Percentiles rank a stretch among this genome's conserved stretches.
These are phyloP conservation scores for Crenuchus spilurus DNA, from an alignment of 2,797 vertebrate species.

Conservation along the genomic window DNA sequence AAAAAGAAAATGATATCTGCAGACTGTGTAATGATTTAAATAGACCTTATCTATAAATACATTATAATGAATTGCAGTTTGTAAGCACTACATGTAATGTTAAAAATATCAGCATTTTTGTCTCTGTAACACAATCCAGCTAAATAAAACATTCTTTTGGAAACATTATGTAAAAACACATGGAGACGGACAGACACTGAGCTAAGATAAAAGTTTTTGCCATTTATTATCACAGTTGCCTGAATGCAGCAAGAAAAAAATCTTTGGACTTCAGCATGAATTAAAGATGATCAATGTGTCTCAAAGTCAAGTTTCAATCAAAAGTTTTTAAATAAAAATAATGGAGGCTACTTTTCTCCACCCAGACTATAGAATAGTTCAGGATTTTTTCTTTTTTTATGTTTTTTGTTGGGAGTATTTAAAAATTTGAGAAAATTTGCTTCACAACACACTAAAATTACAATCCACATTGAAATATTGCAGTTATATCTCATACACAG, in stretches of 20 bases:
- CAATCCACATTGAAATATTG: constrained; percentile 80
- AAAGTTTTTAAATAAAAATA: constrained; percentile 58
- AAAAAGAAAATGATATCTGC: constrained; percentile 27
- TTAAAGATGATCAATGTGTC: constrained; percentile 52
- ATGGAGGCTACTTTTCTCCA: constrained; percentile 16
- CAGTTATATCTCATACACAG: constrained; percentile 74
- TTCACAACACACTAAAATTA: constrained; percentile 81
- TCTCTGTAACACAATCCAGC: constrained; percentile 26
- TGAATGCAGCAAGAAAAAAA: constrained; percentile 86
- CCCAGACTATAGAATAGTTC: constrained; percentile 18
- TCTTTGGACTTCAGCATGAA: constrained; percentile 94
- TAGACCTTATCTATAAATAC: constrained; percentile 52
- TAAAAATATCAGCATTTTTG: constrained; percentile 1
- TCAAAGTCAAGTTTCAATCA: constrained; percentile 71
- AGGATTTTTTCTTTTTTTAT: neutral
- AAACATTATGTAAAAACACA: constrained; percentile 18
- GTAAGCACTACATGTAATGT: constrained; percentile 7
- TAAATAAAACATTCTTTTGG: constrained; percentile 16
- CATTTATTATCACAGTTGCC: constrained; percentile 85
- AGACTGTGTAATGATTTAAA: neutral
- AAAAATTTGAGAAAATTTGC: constrained; percentile 57
- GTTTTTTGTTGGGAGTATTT: constrained; percentile 66
- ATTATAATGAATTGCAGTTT: constrained; percentile 23
- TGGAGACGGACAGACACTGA: constrained; percentile 43
- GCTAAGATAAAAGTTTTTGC: constrained; percentile 71